A percentile compares a stretch with the other conserved stretches of the same genome.
phyloP scores from a whole-genome alignment of 2,797 vertebrate genomes.

The Galagoides demidoff region DNA sequence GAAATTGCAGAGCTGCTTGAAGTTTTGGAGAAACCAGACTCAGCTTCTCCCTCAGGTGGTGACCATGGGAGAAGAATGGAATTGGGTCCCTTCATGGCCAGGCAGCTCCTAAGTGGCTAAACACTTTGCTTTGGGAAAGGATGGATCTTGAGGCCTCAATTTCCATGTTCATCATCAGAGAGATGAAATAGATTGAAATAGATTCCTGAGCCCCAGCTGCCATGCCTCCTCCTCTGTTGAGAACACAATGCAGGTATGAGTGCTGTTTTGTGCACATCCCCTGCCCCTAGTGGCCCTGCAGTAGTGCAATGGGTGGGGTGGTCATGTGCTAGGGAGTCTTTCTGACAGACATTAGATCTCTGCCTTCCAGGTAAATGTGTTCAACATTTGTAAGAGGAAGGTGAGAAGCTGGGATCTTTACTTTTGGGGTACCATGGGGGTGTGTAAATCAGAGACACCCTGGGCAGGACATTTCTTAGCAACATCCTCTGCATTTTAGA shows the following conservation, averaged over 20 bases:
- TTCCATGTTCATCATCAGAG: neutral
- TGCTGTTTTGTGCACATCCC: neutral
- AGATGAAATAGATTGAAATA: neutral
- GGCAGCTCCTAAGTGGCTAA: neutral
- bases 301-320: neutral
- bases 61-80: neutral
- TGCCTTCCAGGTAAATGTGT: slow-evolving; percentile 13
- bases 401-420: too few relatives aligned
- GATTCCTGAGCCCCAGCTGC: too few relatives aligned
- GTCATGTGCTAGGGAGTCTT: neutral
- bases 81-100: neutral
- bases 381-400: too few relatives aligned
- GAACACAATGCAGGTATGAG: too few relatives aligned
- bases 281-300: neutral
- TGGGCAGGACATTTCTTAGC: too few relatives aligned
- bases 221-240: too few relatives aligned
- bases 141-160: neutral
- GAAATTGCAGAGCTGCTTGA: neutral
- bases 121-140: too few relatives aligned
- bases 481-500: too few relatives aligned
- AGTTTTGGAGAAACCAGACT: neutral
- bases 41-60: neutral
- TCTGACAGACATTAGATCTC: neutral
- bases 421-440: too few relatives aligned
- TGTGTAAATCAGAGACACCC: too few relatives aligned